These are phyloP conservation scores for Sinocyclocheilus rhinocerous DNA, from an alignment of 2,113 vertebrate species.

Conservation along the genomic window DNA sequence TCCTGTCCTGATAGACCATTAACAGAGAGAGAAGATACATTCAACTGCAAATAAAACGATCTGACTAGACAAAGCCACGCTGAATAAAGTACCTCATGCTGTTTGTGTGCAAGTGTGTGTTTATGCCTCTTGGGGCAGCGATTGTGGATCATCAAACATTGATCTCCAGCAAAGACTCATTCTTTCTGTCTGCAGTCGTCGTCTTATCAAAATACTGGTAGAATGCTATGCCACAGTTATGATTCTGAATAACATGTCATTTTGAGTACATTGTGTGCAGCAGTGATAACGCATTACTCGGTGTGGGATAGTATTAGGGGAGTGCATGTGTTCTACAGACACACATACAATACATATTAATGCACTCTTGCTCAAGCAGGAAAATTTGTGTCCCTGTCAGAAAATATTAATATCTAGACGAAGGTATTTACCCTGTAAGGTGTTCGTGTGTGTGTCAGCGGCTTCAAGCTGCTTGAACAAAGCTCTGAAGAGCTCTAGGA, in stretches of 20 bases:
- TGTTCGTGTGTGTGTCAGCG: neutral
- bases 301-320: neutral
- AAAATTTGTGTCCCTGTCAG: neutral
- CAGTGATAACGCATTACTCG: neutral
- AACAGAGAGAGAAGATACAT: conserved; percentile 4
- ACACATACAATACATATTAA: neutral
- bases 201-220: neutral
- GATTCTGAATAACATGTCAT: neutral
- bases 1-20: conserved; percentile 3
- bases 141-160: conserved; percentile 9
- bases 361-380: neutral
- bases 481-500: neutral
- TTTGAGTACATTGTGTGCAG: neutral
- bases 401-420: conserved; percentile 9
- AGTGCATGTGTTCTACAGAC: neutral
- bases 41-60: conserved; percentile 18
- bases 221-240: neutral
- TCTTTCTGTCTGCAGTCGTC: neutral
- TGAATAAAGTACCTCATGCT: neutral
- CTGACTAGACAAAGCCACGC: neutral
- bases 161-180: conserved; percentile 17
- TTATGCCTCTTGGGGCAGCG: neutral
- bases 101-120: conserved; percentile 2
- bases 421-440: conserved; percentile 9
- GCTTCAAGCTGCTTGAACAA: conserved; percentile 18